Percentiles rank a stretch among this genome's conserved stretches.
phyloP scores from a whole-genome alignment of 2,888 invertebrate genomes.

The Mactromeris polynyma region DNA sequence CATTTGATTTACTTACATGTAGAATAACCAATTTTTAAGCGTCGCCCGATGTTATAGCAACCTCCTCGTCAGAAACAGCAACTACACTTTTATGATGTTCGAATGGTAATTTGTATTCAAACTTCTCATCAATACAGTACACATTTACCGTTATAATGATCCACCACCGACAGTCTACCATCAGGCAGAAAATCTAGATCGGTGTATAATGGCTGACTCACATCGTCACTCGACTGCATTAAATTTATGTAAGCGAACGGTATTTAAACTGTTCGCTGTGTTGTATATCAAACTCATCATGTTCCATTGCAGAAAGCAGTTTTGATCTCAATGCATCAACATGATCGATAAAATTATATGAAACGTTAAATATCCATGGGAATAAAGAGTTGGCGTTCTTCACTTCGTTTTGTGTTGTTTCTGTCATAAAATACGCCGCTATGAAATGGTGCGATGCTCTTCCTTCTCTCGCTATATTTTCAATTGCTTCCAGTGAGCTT shows the following conservation, averaged over 20 bases:
- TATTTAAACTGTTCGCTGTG: not conserved
- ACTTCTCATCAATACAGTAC: conserved; percentile 19
- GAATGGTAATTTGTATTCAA: not conserved
- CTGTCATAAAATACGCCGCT: not conserved
- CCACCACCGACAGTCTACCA: conserved; percentile 21
- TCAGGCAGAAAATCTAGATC: conserved; percentile 20
- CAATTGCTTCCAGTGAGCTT: not conserved
- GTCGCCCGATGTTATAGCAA: not conserved
- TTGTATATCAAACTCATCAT: not conserved
- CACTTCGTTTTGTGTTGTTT: not conserved
- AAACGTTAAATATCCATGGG: not conserved
- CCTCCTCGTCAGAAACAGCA: not conserved
- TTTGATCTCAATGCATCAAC: not conserved
- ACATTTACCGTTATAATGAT: conserved; percentile 19
- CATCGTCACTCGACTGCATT: not conserved
- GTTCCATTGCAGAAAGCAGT: too few species aligned
- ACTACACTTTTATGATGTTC: not conserved
- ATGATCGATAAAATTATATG: not conserved
- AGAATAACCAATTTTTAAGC: not conserved
- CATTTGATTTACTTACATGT: conserved; percentile 8
- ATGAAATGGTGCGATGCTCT: not conserved
- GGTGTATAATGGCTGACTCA: not conserved
- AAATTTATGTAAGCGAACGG: not conserved
- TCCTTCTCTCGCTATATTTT: not conserved
- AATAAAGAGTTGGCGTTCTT: not conserved